A percentile compares a stretch with the other conserved stretches of the same genome.
phyloP scores from a whole-genome alignment of 2,888 invertebrate genomes.

The Lamellibrachia columna region DNA sequence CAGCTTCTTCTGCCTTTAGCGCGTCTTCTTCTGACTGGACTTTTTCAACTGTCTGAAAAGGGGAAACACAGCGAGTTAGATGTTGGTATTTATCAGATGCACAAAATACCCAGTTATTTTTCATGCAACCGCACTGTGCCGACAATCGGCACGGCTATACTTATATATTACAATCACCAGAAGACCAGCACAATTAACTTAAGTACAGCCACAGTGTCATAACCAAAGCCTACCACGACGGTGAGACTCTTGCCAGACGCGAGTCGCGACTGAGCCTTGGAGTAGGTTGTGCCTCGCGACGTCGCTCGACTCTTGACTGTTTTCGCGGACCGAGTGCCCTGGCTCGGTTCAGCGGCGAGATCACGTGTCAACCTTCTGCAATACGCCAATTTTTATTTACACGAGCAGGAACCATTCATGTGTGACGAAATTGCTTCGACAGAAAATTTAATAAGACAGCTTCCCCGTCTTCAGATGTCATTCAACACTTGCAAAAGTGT shows the following conservation, averaged over 20 bases:
- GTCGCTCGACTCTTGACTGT: not conserved
- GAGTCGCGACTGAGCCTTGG: not conserved
- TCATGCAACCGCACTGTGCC: not conserved
- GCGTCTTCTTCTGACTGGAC: slow-evolving; percentile 4
- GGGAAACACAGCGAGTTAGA: not conserved
- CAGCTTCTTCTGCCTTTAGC: not conserved
- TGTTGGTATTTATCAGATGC: not conserved
- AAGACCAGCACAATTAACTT: too few relatives aligned
- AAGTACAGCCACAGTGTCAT: too few relatives aligned
- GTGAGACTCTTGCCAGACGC: not conserved
- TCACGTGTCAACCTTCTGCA: slow-evolving; percentile 27
- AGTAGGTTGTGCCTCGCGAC: not conserved
- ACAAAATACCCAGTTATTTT: not conserved
- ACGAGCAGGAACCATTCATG: not conserved
- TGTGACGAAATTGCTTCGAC: not conserved
- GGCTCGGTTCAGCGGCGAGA: not conserved
- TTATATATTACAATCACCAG: too few relatives aligned
- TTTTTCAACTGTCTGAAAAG: not conserved
- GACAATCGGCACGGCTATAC: too few relatives aligned
- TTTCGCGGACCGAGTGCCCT: not conserved
- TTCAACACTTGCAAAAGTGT: too few relatives aligned
- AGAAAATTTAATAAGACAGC: too few relatives aligned
- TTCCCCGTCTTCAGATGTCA: too few relatives aligned
- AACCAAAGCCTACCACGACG: not conserved
- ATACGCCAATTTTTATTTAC: not conserved